Conservation (phyloP, 2,797 vertebrate species). For the Acrossocheilus fasciatus region DNA sequence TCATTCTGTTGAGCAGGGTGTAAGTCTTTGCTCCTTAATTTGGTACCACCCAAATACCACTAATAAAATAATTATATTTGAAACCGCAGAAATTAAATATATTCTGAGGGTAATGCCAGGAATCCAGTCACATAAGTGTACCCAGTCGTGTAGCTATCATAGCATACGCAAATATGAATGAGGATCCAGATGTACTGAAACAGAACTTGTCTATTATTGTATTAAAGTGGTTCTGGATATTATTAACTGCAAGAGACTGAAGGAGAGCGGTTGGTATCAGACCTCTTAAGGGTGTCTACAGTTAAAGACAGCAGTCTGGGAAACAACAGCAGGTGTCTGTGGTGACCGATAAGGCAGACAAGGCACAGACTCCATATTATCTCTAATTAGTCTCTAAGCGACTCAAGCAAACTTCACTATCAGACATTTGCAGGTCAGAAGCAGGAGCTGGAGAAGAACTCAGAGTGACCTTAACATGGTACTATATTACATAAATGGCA, state of each 20-base stretch:
- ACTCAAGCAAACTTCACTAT: constrained; percentile 33
- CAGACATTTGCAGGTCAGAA: not conserved
- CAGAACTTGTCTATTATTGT: constrained; percentile 11
- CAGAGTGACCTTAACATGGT: not conserved
- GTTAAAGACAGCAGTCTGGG: constrained; percentile 31
- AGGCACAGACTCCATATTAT: constrained; percentile 28
- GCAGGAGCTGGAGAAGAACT: constrained; percentile 1
- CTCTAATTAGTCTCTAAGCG: constrained; percentile 6
- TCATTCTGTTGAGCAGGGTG: not conserved
- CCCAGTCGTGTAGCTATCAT: not conserved
- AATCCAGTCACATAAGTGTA: not conserved
- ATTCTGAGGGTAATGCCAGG: not conserved
- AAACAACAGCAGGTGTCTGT: constrained; percentile 53
- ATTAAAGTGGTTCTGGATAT: constrained; percentile 12
- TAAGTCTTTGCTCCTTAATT: not conserved
- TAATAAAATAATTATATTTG: not conserved
- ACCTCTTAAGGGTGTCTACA: constrained; percentile 11
- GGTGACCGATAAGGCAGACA: constrained; percentile 46
- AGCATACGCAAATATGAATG: not conserved
- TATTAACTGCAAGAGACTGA: constrained; percentile 3
- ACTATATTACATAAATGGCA: not conserved
- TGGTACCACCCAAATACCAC: not conserved
- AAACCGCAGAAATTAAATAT: not conserved
- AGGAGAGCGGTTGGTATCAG: constrained; percentile 35
- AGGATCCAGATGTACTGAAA: not conserved